Evolutionary conservation across 2,797 vertebrate genomes (phyloP).

Genomic region (Manis javanica): DNA sequence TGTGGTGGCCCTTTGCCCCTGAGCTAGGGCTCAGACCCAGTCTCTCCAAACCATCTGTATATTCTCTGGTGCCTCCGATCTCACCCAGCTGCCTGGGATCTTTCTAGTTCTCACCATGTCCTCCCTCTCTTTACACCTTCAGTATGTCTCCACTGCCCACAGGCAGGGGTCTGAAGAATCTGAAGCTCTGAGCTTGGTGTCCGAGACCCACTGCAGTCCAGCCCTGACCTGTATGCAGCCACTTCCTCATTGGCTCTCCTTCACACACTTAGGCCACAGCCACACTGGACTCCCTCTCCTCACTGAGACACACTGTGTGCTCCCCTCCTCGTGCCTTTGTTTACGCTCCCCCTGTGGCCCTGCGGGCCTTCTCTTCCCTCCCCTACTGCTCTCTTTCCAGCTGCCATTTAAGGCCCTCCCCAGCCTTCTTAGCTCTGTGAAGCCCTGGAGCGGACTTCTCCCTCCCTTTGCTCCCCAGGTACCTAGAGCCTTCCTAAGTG

Average conservation of each 20-base stretch:
- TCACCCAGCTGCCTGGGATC: not conserved
- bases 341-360: not conserved
- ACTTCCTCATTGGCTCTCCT: not conserved
- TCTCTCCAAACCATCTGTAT: not conserved
- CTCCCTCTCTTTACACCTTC: not conserved
- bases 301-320: not conserved
- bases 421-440: not conserved
- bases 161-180: not conserved
- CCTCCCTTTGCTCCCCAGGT: not conserved
- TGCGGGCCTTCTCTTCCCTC: not conserved
- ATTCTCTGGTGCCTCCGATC: not conserved
- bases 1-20: not conserved
- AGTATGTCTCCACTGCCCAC: not conserved
- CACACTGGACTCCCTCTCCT: not conserved
- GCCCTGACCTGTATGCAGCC: not conserved
- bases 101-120: not conserved
- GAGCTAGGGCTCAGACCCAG: not conserved
- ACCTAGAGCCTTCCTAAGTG: not conserved
- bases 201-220: not conserved
- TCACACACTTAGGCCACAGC: not conserved
- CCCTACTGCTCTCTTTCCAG: not conserved
- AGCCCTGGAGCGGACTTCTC: not conserved
- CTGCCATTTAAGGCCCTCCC: not conserved
- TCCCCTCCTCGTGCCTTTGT: not conserved
- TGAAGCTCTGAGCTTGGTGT: not conserved